Base-by-base conservation (phyloP, 2,113 vertebrate species). In the Anhinga rufa region DNA sequence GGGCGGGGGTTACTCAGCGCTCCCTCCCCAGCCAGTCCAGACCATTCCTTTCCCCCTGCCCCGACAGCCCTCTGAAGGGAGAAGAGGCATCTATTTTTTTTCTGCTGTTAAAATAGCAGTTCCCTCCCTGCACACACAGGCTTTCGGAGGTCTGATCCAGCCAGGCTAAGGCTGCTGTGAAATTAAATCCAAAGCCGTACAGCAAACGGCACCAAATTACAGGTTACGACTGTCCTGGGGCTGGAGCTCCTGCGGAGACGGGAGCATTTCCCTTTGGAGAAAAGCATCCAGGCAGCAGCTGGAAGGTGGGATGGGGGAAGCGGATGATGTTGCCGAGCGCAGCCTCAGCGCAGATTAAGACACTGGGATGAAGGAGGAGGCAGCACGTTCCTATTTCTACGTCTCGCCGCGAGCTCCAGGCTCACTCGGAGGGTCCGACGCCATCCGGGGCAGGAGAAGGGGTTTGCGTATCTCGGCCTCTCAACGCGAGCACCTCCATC, bases 371-470 rank as follows among this genome's bases (percentile, higher is more conserved):
- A 44, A 52, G 54, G 40, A 25, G 48, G 28, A 5, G 14, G 36
- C 21, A 19, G 36, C 61, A 6, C 3, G 3, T 60, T 42, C 84
- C 55, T 22, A 4, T 12, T 32, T 10, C 9, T 3, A 25, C 26
- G 1, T 19, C 68, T 20, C 28, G 7, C 20, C 2, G 4, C 22
- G 6, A 38, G 60, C 70, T 57, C 61, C 42, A 5, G 48, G 58
- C 38, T 20, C 32, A 2, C 61, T 18, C 6, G 1, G 29, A 21
- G n/a, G 34, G 4, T 40, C 71, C 8, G 10, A 14, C 12, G 1
- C 82, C 1, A 7, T 1, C 21, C 4, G 3, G 25, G 38, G 36
- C 19, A 12, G n/a, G 19, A 34, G 82, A 32, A 48, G 42, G 29
- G 61, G 15, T 40, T 40, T 14, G 21, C 2, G 11, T 19, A 11